Base-by-base conservation (phyloP, 2,888 invertebrate genomes). In the Amaurobius ferox region DNA sequence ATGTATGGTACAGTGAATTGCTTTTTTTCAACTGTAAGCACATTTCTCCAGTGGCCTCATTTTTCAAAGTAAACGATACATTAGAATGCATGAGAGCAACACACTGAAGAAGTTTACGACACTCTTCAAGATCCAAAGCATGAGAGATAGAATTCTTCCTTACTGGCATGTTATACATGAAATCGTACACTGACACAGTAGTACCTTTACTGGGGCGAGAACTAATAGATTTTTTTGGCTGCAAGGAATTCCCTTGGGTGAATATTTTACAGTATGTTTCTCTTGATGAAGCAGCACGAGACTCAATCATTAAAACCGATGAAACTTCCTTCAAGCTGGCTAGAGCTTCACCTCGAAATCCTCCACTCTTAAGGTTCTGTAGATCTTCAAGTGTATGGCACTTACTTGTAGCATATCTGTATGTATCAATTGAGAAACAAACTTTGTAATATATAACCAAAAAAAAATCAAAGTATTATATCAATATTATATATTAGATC, bases 341-440 rank as follows among this genome's bases (percentile, higher is more conserved):
- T 67, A 95, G 90, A 29, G 94, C 93, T 91, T 95, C 94, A 9
- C 95, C 95, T 87, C 94, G 92, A 90, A 92, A 94, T n/a, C 95
- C 95, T 92, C 94, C 94, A 87, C 92, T 92, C 88, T 92, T 91
- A 0, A 93, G 91, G 86, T 92, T 92, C 28, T 91, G 91, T 28
- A 94, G 91, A 86, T 93, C 93, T 23, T 91, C 89, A 6, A 94
- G 79, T 79, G 92, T 91, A 61, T 92, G 91, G 89, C 94, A 93
- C 91, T 95, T 95, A 90, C 94, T 95, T 0, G 95, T 94, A 89
- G 93, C 92, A 89, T 94, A 93, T 88, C 94, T 93, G 89, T 48
- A 89, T 89, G 89, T 70, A 71, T 16, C 29, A 28, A 79, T 39
- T 16, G 30, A 39, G 9, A 64, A 26, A 30, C 9, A 35, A 35